These are phyloP conservation scores for Synanthedon tipuliformis DNA, from an alignment of 2,888 invertebrate genomes.

Conservation along the genomic window DNA sequence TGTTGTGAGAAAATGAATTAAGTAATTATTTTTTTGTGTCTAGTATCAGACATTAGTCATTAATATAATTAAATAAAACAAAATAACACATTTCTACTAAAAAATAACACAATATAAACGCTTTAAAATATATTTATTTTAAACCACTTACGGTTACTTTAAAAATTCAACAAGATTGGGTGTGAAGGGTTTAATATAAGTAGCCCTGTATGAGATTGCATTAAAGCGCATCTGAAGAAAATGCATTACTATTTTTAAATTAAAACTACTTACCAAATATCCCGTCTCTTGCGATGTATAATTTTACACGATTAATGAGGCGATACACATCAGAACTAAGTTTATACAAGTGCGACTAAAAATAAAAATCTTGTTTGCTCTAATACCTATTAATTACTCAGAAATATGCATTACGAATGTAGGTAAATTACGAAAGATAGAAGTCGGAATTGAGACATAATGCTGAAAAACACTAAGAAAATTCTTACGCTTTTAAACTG, in stretches of 20 bases:
- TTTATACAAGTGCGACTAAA: neutral
- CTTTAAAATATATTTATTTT: no score
- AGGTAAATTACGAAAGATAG: constrained; percentile 62
- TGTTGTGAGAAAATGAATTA: no score
- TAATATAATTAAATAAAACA: no score
- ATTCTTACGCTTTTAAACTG: no score
- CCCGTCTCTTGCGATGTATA: constrained; percentile 27
- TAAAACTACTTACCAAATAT: constrained; percentile 52
- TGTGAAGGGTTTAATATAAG: no score
- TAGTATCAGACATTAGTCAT: no score
- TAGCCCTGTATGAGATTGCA: neutral
- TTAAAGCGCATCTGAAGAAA: neutral
- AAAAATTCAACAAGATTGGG: no score
- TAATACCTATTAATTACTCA: constrained; percentile 48
- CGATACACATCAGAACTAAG: constrained; percentile 30
- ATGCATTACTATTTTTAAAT: constrained; percentile 3
- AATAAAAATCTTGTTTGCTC: constrained; percentile 27
- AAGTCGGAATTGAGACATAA: constrained; percentile 30
- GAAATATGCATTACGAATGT: constrained; percentile 49
- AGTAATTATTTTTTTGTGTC: no score
- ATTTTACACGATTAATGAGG: constrained; percentile 31
- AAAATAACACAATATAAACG: no score
- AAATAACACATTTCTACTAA: no score
- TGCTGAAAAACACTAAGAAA: constrained; percentile 13
- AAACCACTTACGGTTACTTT: no score